Base-by-base conservation (phyloP, 2,797 vertebrate species). In the Centropyge bicolor region DNA sequence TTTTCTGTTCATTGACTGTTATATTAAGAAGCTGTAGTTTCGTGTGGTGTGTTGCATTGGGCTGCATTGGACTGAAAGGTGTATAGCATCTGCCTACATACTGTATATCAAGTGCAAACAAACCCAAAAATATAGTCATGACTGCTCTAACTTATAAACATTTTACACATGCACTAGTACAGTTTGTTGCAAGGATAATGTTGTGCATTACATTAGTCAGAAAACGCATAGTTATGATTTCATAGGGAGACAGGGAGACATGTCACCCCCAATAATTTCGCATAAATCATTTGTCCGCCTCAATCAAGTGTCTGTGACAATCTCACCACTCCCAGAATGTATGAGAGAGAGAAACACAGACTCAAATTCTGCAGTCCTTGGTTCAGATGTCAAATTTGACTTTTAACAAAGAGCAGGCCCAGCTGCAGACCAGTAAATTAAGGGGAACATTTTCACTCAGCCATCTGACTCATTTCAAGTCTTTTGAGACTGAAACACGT, bases 201-300 rank as follows among this genome's bases (percentile, higher is more conserved):
- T 24, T 64, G 48, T 76, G 51, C 51, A 52, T 68, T 63, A 41
- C 20, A 81, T 86, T 72, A 76, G 45, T 83, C 51, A 45, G 35
- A 81, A 77, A 79, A 49, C 80, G 65, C 74, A 57, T 46, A 69
- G 65, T 48, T 81, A 48, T 73, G 48, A 83, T 80, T 75, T 70
- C 56, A 83, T 71, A n/a, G 38, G 22, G 36, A 74, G 52, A 78
- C 51, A 63, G 70, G 4, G 43, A 54, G 67, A 85, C 78, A 80
- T 68, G 78, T 55, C 57, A 77, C 59, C 66, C 35, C n/a, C n/a
- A 73, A 0, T 61, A 66, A 74, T 80, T 83, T 77, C 72, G 70
- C 70, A 79, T 82, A 41, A 68, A 78, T 82, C 66, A 73, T 84
- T 64, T 74, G 52, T 74, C 57, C 68, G 61, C 55, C 62, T 60